Conservation (phyloP, 2,888 invertebrate species). For the Saturnia japonica region DNA sequence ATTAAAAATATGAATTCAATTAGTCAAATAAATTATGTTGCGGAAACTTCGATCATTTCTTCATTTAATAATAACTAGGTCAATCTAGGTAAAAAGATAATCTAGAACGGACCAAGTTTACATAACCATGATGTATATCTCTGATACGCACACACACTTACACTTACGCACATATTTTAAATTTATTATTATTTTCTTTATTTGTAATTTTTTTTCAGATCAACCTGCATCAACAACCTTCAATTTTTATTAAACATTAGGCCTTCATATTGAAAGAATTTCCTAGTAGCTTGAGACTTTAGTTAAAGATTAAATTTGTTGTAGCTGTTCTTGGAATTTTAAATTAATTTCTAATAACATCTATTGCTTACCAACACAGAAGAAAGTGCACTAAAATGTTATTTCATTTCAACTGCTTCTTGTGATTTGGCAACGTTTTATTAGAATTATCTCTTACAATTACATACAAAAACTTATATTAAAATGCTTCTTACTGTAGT, state of each 20-base stretch:
- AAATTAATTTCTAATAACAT: not conserved
- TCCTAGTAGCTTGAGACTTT: too few species aligned
- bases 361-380: not conserved
- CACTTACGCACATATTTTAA: too few species aligned
- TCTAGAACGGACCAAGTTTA: not conserved
- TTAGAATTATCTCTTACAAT: not conserved
- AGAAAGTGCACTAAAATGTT: not conserved
- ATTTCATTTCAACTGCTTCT: not conserved
- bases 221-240: too few species aligned
- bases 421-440: not conserved
- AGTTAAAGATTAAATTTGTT: too few species aligned
- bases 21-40: not conserved
- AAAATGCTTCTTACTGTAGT: not conserved
- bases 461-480: not conserved
- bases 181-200: too few species aligned
- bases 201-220: too few species aligned
- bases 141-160: too few species aligned
- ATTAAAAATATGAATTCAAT: not conserved
- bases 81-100: too few species aligned
- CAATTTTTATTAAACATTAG: too few species aligned
- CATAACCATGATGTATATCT: too few species aligned
- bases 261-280: too few species aligned
- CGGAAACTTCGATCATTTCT: not conserved
- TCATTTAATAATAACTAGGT: not conserved
- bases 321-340: too few species aligned